Conservation (phyloP, 2,113 vertebrate species). For the Centrocercus urophasianus region DNA sequence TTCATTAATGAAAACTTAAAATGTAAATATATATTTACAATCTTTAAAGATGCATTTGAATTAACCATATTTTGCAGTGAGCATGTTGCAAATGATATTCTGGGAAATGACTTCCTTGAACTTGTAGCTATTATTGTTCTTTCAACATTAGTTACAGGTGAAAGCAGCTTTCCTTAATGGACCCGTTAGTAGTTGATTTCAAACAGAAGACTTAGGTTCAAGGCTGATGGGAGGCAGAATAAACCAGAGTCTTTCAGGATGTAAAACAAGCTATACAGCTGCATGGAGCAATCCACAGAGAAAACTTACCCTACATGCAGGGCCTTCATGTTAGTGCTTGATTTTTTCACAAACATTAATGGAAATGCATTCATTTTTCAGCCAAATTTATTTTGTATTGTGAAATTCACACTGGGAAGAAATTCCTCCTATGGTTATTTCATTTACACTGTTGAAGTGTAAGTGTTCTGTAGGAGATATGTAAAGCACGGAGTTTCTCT, state of each 20-base stretch:
- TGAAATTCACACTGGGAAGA: neutral
- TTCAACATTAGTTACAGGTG: neutral
- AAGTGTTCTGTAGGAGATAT: neutral
- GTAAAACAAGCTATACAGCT: neutral
- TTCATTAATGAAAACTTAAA: neutral
- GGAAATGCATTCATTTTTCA: fast-evolving
- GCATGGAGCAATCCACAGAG: neutral
- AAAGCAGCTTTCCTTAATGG: neutral
- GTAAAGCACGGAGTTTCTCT: neutral
- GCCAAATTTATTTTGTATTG: neutral
- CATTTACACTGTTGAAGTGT: neutral
- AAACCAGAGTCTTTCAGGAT: neutral
- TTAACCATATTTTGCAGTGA: neutral
- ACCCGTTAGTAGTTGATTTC: neutral
- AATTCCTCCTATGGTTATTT: neutral
- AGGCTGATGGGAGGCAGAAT: neutral
- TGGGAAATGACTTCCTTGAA: neutral
- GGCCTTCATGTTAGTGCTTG: neutral
- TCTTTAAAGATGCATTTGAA: neutral
- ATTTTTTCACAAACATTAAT: neutral
- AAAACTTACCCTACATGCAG: neutral
- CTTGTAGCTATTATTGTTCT: neutral
- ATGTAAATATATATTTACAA: neutral
- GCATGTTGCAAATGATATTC: neutral
- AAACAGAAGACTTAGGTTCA: neutral